These are phyloP conservation scores for Lepidochitona cinerea DNA, from an alignment of 2,888 invertebrate genomes.

Conservation along the genomic window DNA sequence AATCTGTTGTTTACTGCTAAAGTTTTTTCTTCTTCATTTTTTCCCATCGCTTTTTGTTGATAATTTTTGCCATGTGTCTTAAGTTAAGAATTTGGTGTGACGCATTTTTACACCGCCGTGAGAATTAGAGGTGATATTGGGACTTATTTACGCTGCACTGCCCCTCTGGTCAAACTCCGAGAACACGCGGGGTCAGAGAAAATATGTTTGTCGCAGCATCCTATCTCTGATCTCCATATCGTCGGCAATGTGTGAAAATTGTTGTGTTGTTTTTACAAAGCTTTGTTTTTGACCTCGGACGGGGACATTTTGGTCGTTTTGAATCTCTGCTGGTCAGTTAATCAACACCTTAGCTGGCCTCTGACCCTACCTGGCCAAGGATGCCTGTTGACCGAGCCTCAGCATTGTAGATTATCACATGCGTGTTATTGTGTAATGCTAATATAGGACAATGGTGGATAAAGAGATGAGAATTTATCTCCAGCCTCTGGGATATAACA, in stretches of 20 bases:
- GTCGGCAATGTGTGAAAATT: slow-evolving; percentile 2
- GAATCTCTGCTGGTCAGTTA: not conserved
- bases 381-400: not conserved
- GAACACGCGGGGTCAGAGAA: not conserved
- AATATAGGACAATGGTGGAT: not conserved
- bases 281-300: not conserved
- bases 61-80: too few species aligned
- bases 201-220: not conserved
- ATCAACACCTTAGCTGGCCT: not conserved
- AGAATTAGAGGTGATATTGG: not conserved
- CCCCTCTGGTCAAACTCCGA: not conserved
- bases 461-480: not conserved
- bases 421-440: slow-evolving; percentile 6
- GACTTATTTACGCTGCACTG: not conserved
- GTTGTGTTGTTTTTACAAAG: not conserved
- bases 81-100: too few species aligned
- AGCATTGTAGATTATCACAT: not conserved
- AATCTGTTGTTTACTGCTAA: too few species aligned
- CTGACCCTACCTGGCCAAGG: not conserved
- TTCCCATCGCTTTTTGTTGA: too few species aligned
- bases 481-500: not conserved
- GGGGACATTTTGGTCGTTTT: not conserved
- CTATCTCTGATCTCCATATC: not conserved
- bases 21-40: too few species aligned
- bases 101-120: not conserved